Conservation (phyloP, 1,140 invertebrate species). For the Bombus cullumanus region DNA sequence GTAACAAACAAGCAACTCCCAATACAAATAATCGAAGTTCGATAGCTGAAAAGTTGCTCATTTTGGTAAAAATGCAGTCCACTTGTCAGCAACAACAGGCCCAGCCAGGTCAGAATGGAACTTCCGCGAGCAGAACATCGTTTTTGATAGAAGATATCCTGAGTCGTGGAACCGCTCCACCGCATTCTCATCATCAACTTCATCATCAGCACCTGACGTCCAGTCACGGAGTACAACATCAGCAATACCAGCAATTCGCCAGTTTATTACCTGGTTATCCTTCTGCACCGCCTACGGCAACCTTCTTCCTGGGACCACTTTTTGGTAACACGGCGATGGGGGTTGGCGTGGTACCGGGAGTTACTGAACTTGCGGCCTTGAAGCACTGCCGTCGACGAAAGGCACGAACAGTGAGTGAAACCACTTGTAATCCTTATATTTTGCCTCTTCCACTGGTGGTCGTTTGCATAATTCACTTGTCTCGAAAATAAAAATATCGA, state of each 20-base stretch:
- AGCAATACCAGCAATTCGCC: constrained; percentile 83
- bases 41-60: not conserved
- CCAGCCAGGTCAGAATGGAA: constrained; percentile 75
- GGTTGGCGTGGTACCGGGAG: constrained; percentile 78
- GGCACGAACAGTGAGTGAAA: constrained; percentile 91
- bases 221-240: constrained; percentile 77
- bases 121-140: constrained; percentile 83
- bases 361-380: constrained; percentile 84
- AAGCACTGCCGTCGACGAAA: constrained; percentile 96
- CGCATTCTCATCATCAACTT: constrained; percentile 75
- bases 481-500: not conserved
- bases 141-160: constrained; percentile 93
- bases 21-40: not conserved
- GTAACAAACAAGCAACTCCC: constrained; percentile 11
- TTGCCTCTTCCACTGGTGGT: not conserved
- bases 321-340: constrained; percentile 78
- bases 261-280: constrained; percentile 82
- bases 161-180: constrained; percentile 84
- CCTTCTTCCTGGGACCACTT: constrained; percentile 80
- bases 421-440: not conserved
- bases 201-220: constrained; percentile 73
- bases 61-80: constrained; percentile 75
- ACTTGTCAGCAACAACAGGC: constrained; percentile 78
- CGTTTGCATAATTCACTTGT: not conserved
- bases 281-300: constrained; percentile 80